Evolutionary conservation across 92 coral and sea anemone species (phyloP), one percentile per base, ranked within the genome.

Genomic region (Pocillopora grandis): DNA sequence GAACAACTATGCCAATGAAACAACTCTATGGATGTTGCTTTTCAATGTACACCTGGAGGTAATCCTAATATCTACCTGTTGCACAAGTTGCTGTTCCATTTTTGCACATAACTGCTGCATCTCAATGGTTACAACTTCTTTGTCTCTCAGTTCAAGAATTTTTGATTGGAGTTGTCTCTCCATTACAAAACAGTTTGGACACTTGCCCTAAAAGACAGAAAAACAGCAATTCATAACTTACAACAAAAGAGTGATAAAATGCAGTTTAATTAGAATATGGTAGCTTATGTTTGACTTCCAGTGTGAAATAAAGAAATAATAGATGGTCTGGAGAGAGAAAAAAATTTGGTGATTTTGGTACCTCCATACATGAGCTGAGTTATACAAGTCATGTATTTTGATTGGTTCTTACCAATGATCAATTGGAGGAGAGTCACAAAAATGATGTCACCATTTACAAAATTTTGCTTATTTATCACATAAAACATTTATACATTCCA

Each of bases 41-140:
- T 59, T 16, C 20, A 35, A 42, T 58, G 9, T 20, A 35, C 69
- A 62, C 9, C 3, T 9, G 21, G 16, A 55, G 60, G 21, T 1
- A 61, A 33, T 27, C 67, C 33, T 35, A 27, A 14, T 31, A 62
- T 9, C 37, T 70, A 96, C 99, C 93, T 94, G 98, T 72, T 92
- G 93, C 72, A 95, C 90, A 36, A 96, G 93, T 70, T 96, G 99
- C 61, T 86, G 92, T 64, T 95, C 98, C 99, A 96, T 96, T 87
- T 96, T 96, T 75, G 88, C 89, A 64, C 99, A 92, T 67, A 94
- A 83, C 75, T 91, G 98, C 71, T 94, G 93, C 81, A 96, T 74
- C 72, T 94, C 96, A 77, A 90, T 85, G 18, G 93, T 85, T 36
- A 91, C 89, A 42, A 88, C 80, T 52, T 96, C 97, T 55, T 88